phyloP scores from a whole-genome alignment of 2,797 vertebrate genomes.

The Cryptoprocta ferox region DNA sequence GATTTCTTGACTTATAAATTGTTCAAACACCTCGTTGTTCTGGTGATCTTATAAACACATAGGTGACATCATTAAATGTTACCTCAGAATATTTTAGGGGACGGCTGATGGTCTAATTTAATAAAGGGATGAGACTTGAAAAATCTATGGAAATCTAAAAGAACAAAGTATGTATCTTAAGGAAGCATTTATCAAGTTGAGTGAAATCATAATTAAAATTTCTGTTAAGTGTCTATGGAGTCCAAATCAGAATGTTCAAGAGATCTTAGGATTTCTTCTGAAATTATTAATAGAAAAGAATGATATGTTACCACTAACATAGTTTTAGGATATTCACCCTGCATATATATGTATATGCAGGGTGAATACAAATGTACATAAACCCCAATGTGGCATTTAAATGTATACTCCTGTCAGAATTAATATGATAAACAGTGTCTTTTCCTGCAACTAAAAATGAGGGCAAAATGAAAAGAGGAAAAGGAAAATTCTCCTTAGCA shows the following conservation, averaged over 20 bases:
- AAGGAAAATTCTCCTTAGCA: background rate
- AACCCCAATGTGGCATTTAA: background rate
- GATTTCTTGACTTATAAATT: background rate
- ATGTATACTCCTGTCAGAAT: background rate
- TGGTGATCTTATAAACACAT: background rate
- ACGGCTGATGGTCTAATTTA: background rate
- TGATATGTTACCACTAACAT: background rate
- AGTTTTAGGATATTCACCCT: background rate
- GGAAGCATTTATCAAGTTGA: background rate
- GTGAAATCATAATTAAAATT: background rate
- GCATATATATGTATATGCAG: too few species aligned
- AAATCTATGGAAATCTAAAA: background rate
- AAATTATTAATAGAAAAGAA: conserved; percentile 2
- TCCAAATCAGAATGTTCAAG: background rate
- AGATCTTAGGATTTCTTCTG: background rate
- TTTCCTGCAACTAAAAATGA: conserved; percentile 43
- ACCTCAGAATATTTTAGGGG: background rate
- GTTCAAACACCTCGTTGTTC: background rate
- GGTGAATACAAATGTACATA: background rate
- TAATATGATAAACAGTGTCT: background rate
- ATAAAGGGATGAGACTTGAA: background rate
- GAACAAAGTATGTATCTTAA: background rate
- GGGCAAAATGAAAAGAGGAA: background rate
- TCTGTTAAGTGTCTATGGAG: background rate
- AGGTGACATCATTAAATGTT: background rate